Evolutionary conservation across 2,888 invertebrate species (phyloP), one percentile per base, ranked within the genome.

Genomic region (Uloborus plumipes): DNA sequence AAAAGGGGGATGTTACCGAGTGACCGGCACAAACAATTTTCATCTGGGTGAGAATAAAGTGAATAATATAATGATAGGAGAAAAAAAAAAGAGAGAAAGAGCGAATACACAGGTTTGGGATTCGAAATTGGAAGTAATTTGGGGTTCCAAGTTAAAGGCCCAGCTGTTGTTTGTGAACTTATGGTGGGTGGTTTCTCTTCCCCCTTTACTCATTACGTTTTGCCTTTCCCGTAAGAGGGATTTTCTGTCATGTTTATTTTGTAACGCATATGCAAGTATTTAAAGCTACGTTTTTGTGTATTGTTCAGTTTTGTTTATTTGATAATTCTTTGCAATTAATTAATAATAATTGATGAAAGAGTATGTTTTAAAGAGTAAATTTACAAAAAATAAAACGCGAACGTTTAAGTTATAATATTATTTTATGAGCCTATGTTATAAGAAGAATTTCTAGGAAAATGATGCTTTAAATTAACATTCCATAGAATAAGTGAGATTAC

Each of bases 11-110:
- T 59, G 79, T 58, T 71, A 67, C 67, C 18, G 74, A 74, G 64
- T 71, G 81, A 70, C 81, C 81, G 66, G 65, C 81, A 66, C 75
- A 82, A 82, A 82, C 81, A 82, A 82, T 76, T 70, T 81, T 61
- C 47, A 71, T 61, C 15, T 49, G 80, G 59, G 71, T 31, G 72
- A 59, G 76, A 76, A 76, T 75, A 71, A 75, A 76, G 61, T 58
- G 80, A 81, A 74, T 74, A 81, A 81, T 74, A 81, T 81, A 74
- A 70, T 69, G 62, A 70, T 67, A 58, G 70, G 55, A 22, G 49
- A n/a, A 69, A 69, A 59, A 55, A n/a, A 69, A 69, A 59, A 75
- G 66, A 80, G 66, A 53, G 69, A 74, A 76, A 49, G 16, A 79
- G 50, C 72, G 58, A 55, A 65, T 65, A 72, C 71, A 70, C 50